A percentile compares a stretch with the other conserved stretches of the same genome.
Evolutionary conservation across 2,797 vertebrate species (phyloP).

Genomic region (Neosilurus hyrtlii): DNA sequence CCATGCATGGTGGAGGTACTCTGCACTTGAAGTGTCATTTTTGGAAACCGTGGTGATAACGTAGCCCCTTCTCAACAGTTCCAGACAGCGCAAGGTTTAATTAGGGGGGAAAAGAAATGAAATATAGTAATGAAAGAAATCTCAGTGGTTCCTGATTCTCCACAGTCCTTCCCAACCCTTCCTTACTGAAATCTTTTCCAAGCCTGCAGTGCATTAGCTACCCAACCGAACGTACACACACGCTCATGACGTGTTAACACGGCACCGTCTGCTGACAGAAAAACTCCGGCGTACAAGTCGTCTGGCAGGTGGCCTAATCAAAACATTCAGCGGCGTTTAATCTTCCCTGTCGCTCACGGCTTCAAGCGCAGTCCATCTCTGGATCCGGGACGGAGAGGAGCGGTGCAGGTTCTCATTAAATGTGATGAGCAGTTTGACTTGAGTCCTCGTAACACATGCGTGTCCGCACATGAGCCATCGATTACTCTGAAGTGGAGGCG

Average conservation of each 20-base stretch:
- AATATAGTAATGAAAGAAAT: background rate
- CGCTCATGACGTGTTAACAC: slow-evolving; percentile 25
- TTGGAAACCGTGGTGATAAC: too few species aligned
- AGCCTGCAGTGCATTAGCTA: slow-evolving; percentile 42
- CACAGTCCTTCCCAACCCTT: slow-evolving; percentile 3
- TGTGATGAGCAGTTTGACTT: background rate
- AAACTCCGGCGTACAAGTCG: background rate
- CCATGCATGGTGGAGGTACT: too few species aligned
- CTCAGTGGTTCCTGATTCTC: background rate
- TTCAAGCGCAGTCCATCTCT: background rate
- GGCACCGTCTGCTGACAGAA: slow-evolving; percentile 2
- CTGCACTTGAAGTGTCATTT: too few species aligned
- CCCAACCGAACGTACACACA: slow-evolving; percentile 31
- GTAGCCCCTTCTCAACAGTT: too few species aligned
- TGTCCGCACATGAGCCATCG: background rate
- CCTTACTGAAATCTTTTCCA: slow-evolving; percentile 6
- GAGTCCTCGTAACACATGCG: too few species aligned
- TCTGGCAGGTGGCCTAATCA: slow-evolving; percentile 29
- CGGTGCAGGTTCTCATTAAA: background rate
- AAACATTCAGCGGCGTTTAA: slow-evolving; percentile 20
- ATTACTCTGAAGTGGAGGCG: background rate
- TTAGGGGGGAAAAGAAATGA: too few species aligned
- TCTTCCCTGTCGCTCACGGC: background rate
- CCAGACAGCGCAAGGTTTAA: too few species aligned
- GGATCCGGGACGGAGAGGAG: background rate